Evolutionary conservation across 2,797 vertebrate species (phyloP), one percentile per base, ranked within the genome.

Genomic region (Enteromius unitaeniatus): DNA sequence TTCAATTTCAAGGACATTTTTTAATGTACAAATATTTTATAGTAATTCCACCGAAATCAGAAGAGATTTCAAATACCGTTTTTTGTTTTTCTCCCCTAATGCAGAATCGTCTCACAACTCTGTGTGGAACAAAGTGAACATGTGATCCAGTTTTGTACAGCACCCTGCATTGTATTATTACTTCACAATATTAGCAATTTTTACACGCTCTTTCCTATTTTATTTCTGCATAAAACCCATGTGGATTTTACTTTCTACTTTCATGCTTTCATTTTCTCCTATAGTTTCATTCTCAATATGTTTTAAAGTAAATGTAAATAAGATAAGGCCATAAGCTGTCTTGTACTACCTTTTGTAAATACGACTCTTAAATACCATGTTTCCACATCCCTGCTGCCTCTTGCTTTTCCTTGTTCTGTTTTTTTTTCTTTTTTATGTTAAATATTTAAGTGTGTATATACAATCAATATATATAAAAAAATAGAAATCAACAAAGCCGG

Each of bases 101-200:
- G 79, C 92, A 95, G 94, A 93, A 86, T 73, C 94, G 91, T 10
- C 93, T 95, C 31, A 92, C 94, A 0, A 77, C 81, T 11, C 88
- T 95, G 55, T 94, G 95, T 86, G 93, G 86, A 45, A 31, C 82
- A 2, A 68, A 91, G 75, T 94, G 88, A 95, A 42, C 45, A 4
- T 42, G 40, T 51, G 45, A 23, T 51, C 28, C 42, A 49, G 13
- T 21, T 49, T 34, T n/a, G 65, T 81, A 42, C 28, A 67, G 62
- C 45, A n/a, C n/a, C 6, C 78, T 42, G 40, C 21, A 3, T 23
- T 26, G 65, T 40, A 11, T 6, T 79, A 19, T 53, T 15, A 9
- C 21, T 68, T 68, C 2, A 34, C 5, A 15, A 14, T 62, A 17
- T 19, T 14, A 42, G 60, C 19, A 15, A 34, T 51, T 21, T 19